These are phyloP conservation scores for Lepisosteus osseus DNA, from an alignment of 2,113 vertebrate species.

Conservation along the genomic window DNA sequence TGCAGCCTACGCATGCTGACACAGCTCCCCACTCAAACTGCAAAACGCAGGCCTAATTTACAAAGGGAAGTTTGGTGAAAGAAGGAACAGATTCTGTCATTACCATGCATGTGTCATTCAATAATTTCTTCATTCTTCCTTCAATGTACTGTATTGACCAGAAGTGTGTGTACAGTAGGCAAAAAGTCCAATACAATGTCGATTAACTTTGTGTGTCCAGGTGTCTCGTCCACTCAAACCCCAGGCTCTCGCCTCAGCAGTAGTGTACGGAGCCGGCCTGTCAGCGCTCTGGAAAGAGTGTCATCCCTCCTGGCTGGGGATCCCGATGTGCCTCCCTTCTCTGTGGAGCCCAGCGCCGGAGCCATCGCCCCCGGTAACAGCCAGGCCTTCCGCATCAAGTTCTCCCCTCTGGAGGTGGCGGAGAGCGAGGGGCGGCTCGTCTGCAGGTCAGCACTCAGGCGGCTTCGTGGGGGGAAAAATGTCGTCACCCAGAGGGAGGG, in stretches of 20 bases:
- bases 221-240: slow-evolving; percentile 17
- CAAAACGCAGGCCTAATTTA: too few relatives aligned
- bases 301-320: slow-evolving; percentile 21
- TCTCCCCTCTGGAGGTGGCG: slow-evolving; percentile 67
- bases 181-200: too few relatives aligned
- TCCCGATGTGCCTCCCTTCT: slow-evolving; percentile 47
- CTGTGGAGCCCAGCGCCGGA: slow-evolving; percentile 66
- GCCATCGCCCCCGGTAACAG: slow-evolving; percentile 51
- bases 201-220: slow-evolving; percentile 21
- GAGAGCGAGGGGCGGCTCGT: slow-evolving; percentile 65
- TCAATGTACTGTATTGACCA: too few relatives aligned
- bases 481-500: neutral
- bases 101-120: too few relatives aligned
- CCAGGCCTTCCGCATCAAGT: slow-evolving; percentile 68
- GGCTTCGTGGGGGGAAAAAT: neutral
- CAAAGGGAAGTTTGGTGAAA: too few relatives aligned
- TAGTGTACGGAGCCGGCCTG: slow-evolving; percentile 22
- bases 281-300: slow-evolving; percentile 36
- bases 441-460: slow-evolving; percentile 73
- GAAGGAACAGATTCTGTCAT: too few relatives aligned
- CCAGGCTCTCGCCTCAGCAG: slow-evolving; percentile 29
- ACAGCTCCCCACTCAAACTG: too few relatives aligned
- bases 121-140: too few relatives aligned
- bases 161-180: too few relatives aligned
- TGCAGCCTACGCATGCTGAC: too few relatives aligned